Conservation (phyloP, 1,140 invertebrate species). For the Bombyx mori region ASM3026992v2 NC_085118.1:7862501-7863000, state of each 20-base stretch:
- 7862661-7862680: conserved; percentile 97
- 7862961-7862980: no score
- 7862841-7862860: no score
- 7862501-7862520: conserved; percentile 99
- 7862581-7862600: conserved; percentile 95
- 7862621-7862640: conserved; percentile 93
- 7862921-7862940: no score
- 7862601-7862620: conserved; percentile 98
- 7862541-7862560: conserved; percentile 90
- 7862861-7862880: no score
- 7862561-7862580: conserved; percentile 94
- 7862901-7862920: no score
- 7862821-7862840: no score
- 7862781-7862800: no score
- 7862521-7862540: conserved; percentile 94
- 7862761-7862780: no score
- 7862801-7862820: no score
- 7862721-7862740: conserved; percentile 92
- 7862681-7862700: conserved; percentile 97
- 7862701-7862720: conserved; percentile 98
- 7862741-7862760: conserved; percentile 47
- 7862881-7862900: no score
- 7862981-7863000: no score
- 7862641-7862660: conserved; percentile 94
- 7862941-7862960: no score